These are phyloP conservation scores for Chaetorhynchus papuensis DNA, from an alignment of 2,113 vertebrate species.

Conservation along the genomic window DNA sequence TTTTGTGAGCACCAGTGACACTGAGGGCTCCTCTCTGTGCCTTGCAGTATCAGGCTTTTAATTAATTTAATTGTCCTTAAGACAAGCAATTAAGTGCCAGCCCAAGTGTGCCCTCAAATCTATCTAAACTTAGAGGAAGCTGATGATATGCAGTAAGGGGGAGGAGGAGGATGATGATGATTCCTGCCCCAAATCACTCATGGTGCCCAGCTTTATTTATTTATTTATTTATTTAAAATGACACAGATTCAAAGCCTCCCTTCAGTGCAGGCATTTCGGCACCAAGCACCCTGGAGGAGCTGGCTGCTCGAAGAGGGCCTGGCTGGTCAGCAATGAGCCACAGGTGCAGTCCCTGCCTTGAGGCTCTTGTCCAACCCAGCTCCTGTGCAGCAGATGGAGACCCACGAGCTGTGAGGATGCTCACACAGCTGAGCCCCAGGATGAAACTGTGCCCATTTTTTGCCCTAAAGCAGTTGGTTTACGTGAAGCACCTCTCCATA, in stretches of 20 bases:
- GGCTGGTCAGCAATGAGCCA: background rate
- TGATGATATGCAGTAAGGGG: background rate
- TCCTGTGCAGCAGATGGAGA: background rate
- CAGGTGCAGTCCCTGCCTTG: background rate
- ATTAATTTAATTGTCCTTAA: background rate
- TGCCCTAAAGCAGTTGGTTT: background rate
- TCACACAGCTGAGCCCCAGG: background rate
- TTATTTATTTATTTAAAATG: background rate
- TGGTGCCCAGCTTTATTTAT: background rate
- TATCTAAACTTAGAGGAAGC: background rate
- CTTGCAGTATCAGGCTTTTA: background rate
- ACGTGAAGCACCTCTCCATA: background rate
- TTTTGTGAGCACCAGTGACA: background rate
- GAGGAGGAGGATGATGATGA: background rate
- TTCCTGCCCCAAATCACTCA: background rate
- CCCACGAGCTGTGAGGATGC: rapidly evolving
- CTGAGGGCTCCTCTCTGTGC: background rate
- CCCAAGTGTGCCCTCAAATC: background rate
- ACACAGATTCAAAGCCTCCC: background rate
- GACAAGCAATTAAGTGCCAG: background rate
- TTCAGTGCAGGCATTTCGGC: background rate
- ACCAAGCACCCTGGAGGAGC: background rate
- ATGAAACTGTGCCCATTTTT: background rate
- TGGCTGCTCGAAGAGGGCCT: rapidly evolving
- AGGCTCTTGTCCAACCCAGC: background rate